Percentiles rank a stretch among this genome's conserved stretches.
phyloP scores from a whole-genome alignment of 2,888 invertebrate genomes.

The Autographa gamma region DNA sequence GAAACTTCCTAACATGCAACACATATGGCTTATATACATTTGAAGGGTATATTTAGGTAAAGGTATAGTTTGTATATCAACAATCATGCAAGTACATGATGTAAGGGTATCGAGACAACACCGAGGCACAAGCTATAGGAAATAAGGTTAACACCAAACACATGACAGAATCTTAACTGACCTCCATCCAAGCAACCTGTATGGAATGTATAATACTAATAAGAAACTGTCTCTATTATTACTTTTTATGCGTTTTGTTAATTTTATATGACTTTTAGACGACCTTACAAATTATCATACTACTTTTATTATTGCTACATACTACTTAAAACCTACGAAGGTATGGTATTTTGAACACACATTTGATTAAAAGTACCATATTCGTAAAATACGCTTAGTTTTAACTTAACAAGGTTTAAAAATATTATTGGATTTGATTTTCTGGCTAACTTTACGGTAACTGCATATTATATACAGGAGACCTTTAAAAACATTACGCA shows the following conservation, averaged over 20 bases:
- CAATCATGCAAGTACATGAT: slow-evolving; percentile 50
- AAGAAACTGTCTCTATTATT: slow-evolving; percentile 54
- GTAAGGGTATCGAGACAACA: slow-evolving; percentile 61
- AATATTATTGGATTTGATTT: not conserved
- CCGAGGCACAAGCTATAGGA: slow-evolving; percentile 59
- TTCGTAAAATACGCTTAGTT: no score
- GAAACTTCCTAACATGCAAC: slow-evolving; percentile 52
- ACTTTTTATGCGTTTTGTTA: slow-evolving; percentile 44
- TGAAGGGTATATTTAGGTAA: slow-evolving; percentile 1
- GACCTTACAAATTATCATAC: not conserved
- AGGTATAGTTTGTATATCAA: slow-evolving; percentile 30
- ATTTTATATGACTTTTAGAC: not conserved
- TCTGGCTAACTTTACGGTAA: not conserved
- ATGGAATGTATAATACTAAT: slow-evolving; percentile 74
- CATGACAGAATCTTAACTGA: slow-evolving; percentile 79
- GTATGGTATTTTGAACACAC: no score
- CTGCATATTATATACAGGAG: no score
- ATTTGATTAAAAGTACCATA: no score
- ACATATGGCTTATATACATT: slow-evolving; percentile 41
- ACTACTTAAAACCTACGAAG: no score
- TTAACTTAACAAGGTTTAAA: no score
- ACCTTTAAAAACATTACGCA: not conserved
- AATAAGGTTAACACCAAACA: slow-evolving; percentile 69
- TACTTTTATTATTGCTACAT: no score
- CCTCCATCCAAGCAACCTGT: slow-evolving; percentile 91